Conservation (phyloP, 2,113 vertebrate genomes). For the Scartelaos histophorus region DNA sequence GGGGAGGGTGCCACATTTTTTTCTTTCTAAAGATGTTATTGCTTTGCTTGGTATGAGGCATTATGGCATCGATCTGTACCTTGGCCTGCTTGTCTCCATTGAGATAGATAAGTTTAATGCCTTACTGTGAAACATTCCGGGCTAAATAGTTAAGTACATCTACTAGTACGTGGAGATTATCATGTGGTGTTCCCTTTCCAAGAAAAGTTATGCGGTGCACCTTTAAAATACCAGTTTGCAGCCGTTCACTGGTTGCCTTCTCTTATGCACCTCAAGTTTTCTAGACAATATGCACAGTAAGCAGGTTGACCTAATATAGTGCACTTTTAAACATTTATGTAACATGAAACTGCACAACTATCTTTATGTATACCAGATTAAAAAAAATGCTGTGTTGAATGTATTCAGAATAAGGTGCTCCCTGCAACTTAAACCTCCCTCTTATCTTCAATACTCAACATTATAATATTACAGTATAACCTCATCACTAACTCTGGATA, state of each 20-base stretch:
- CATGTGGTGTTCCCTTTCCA: no score
- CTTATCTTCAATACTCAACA: conserved; percentile 31
- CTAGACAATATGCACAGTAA: conserved; percentile 52
- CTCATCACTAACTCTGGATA: background rate
- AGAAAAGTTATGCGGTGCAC: no score
- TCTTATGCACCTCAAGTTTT: conserved; percentile 25
- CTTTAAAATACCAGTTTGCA: conserved; percentile 21
- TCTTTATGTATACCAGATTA: conserved; percentile 1
- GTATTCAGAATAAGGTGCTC: conserved; percentile 66
- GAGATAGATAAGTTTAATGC: no score
- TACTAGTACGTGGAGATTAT: no score
- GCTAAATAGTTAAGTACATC: no score
- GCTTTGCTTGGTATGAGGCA: no score
- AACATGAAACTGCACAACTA: conserved; percentile 9
- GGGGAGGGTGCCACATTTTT: no score
- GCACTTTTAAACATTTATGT: background rate
- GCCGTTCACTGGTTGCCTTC: conserved; percentile 29
- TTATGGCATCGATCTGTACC: no score
- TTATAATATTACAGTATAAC: conserved; percentile 12
- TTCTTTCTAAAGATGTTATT: no score
- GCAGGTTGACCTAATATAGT: conserved; percentile 1
- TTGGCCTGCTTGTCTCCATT: no score
- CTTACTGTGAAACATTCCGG: no score
- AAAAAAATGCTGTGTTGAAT: conserved; percentile 50
- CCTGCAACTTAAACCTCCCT: conserved; percentile 44